Conservation (phyloP, 2,797 vertebrate species). For the Tiaroga cobitis region DNA sequence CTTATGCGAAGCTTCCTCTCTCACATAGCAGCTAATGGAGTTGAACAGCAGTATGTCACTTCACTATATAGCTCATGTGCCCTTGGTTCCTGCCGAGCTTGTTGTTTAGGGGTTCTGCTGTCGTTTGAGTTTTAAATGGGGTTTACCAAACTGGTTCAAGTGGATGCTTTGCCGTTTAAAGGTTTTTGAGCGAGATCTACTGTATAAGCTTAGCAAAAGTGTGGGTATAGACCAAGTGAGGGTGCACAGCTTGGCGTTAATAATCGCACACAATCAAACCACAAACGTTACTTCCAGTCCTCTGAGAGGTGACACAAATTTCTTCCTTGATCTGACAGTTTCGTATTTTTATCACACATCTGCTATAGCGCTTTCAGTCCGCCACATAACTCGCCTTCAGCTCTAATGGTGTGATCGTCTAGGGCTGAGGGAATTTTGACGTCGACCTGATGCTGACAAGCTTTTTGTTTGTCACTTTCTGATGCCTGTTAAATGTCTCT, state of each 20-base stretch:
- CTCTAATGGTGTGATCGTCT: slow-evolving; percentile 64
- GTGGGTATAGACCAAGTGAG: not conserved
- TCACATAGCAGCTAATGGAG: slow-evolving; percentile 95
- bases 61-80: slow-evolving; percentile 90
- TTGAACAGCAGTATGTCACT: slow-evolving; percentile 99
- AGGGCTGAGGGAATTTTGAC: slow-evolving; percentile 8
- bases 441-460: slow-evolving; percentile 24
- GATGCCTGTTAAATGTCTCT: not conserved
- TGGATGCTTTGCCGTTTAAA: slow-evolving; percentile 42
- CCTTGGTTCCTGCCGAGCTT: slow-evolving; percentile 94
- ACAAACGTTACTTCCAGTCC: slow-evolving; percentile 5
- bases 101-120: slow-evolving; percentile 85
- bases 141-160: slow-evolving; percentile 9
- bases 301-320: slow-evolving; percentile 27
- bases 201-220: slow-evolving; percentile 26
- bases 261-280: slow-evolving; percentile 40
- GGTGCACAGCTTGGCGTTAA: not conserved
- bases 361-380: slow-evolving; percentile 66
- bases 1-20: slow-evolving; percentile 87
- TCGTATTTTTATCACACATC: slow-evolving; percentile 70
- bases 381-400: slow-evolving; percentile 68
- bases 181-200: slow-evolving; percentile 21
- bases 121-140: slow-evolving; percentile 11
- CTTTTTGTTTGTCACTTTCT: not conserved
- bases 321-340: slow-evolving; percentile 10